Evolutionary conservation across 2,888 invertebrate genomes (phyloP).

Genomic region (Drosophila testacea): DNA sequence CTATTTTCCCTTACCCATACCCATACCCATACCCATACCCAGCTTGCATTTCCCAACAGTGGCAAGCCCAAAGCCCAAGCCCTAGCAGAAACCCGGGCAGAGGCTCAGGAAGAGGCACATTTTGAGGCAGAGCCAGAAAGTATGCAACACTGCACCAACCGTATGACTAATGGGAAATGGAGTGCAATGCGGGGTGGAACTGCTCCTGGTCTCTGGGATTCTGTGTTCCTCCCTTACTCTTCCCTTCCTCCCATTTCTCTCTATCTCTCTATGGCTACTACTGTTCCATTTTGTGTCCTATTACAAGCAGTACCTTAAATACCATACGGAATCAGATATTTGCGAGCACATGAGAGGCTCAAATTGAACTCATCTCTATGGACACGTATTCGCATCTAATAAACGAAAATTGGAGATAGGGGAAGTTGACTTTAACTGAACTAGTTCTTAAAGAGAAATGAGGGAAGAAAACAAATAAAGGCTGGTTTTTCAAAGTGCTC

Average conservation of each 20-base stretch:
- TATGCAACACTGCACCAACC: conserved; percentile 61
- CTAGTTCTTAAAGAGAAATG: background rate
- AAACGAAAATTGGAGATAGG: background rate
- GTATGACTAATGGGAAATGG: conserved; percentile 45
- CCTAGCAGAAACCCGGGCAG: background rate
- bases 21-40: too few species aligned
- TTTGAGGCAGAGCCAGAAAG: conserved; percentile 53
- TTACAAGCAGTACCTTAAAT: conserved; percentile 5
- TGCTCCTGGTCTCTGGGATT: conserved; percentile 16
- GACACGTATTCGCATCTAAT: background rate
- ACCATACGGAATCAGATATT: background rate
- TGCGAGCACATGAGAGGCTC: background rate
- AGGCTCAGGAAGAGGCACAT: background rate
- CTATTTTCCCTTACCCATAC: too few species aligned
- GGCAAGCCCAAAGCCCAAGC: background rate
- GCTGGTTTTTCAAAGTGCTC: too few species aligned
- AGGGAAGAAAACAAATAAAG: too few species aligned
- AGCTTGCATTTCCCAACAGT: conserved; percentile 8
- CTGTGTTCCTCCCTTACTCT: background rate
- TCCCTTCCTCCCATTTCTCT: background rate
- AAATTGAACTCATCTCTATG: background rate
- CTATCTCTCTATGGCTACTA: background rate
- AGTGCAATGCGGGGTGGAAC: conserved; percentile 2
- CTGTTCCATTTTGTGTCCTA: background rate
- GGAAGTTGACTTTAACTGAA: background rate